Conservation (phyloP, 2,888 invertebrate species). For the Pyralis farinalis region DNA sequence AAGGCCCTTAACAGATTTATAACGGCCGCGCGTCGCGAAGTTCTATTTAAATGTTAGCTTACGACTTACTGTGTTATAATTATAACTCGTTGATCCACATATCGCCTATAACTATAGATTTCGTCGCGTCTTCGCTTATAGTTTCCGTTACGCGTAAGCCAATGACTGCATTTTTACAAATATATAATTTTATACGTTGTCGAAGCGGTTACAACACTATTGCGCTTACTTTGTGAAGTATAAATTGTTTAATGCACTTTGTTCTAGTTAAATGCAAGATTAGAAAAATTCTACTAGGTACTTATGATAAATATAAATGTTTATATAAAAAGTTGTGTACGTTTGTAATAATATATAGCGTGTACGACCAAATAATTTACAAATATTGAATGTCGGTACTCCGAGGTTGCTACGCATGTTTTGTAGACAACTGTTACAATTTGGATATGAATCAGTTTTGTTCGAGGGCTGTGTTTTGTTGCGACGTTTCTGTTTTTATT, state of each 20-base stretch:
- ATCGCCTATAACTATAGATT: slow-evolving; percentile 28
- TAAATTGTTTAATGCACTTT: slow-evolving; percentile 45
- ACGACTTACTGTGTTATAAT: slow-evolving; percentile 14
- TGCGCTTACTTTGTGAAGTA: slow-evolving; percentile 6
- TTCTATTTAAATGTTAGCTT: slow-evolving; percentile 12
- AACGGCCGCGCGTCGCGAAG: slow-evolving; percentile 6
- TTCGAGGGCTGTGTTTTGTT: slow-evolving; percentile 47
- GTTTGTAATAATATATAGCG: slow-evolving; percentile 51
- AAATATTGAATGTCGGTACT: slow-evolving; percentile 34
- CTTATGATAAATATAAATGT: slow-evolving; percentile 48
- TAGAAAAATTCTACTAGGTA: slow-evolving; percentile 47
- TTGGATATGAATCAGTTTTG: slow-evolving; percentile 34
- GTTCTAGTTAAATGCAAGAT: slow-evolving; percentile 45
- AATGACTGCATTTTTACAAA: slow-evolving; percentile 43
- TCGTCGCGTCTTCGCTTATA: slow-evolving; percentile 21
- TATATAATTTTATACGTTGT: slow-evolving; percentile 15
- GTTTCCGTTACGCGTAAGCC: slow-evolving; percentile 35
- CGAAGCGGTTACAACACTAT: slow-evolving; percentile 1
- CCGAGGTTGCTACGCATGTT: slow-evolving; percentile 33
- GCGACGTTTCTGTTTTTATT: slow-evolving; percentile 29
- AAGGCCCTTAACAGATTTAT: slow-evolving; percentile 8
- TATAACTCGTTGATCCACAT: slow-evolving; percentile 30
- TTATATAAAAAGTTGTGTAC: slow-evolving; percentile 59
- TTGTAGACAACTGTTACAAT: slow-evolving; percentile 44
- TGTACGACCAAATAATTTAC: slow-evolving; percentile 58